phyloP scores from a whole-genome alignment of 2,797 vertebrate species.

The Melanotaenia nigrans region DNA sequence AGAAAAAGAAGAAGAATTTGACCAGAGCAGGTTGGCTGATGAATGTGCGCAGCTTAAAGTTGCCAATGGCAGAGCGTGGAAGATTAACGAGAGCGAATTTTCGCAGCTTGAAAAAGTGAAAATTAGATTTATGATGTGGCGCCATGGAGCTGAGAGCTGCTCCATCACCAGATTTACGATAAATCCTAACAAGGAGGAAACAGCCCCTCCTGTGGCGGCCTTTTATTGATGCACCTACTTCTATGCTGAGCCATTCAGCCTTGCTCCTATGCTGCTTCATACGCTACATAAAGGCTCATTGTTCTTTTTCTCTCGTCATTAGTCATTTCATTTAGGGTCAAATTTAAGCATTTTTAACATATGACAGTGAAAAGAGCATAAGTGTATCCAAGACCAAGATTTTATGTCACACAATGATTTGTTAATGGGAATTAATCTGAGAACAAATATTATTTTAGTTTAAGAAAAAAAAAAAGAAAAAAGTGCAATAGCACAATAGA shows the following conservation, averaged over 20 bases:
- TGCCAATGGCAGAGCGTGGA: slow-evolving; percentile 77
- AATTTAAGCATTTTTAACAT: slow-evolving; percentile 5
- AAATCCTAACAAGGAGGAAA: slow-evolving; percentile 84
- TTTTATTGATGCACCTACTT: slow-evolving; percentile 79
- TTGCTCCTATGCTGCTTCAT: slow-evolving; percentile 44
- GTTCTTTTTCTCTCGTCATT: slow-evolving; percentile 50
- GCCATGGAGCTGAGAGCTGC: slow-evolving; percentile 78
- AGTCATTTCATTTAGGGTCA: slow-evolving; percentile 40
- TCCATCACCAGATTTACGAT: slow-evolving; percentile 88
- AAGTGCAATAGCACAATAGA: neutral
- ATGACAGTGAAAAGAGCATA: neutral
- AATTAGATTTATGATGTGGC: slow-evolving; percentile 86
- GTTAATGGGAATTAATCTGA: slow-evolving; percentile 2
- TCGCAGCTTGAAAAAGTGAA: slow-evolving; percentile 80
- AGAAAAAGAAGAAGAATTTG: slow-evolving; percentile 57
- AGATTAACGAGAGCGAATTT: slow-evolving; percentile 87
- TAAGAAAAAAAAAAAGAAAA: neutral
- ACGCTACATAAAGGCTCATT: slow-evolving; percentile 49
- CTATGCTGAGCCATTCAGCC: slow-evolving; percentile 58
- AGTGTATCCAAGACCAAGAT: neutral
- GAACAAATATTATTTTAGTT: neutral
- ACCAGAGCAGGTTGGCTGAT: slow-evolving; percentile 78
- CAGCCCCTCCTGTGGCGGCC: slow-evolving; percentile 75
- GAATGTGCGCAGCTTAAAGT: slow-evolving; percentile 81
- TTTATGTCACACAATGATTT: slow-evolving; percentile 2